These are phyloP conservation scores for Paradisaea rubra DNA, from an alignment of 2,113 vertebrate species.

Conservation along the genomic window DNA sequence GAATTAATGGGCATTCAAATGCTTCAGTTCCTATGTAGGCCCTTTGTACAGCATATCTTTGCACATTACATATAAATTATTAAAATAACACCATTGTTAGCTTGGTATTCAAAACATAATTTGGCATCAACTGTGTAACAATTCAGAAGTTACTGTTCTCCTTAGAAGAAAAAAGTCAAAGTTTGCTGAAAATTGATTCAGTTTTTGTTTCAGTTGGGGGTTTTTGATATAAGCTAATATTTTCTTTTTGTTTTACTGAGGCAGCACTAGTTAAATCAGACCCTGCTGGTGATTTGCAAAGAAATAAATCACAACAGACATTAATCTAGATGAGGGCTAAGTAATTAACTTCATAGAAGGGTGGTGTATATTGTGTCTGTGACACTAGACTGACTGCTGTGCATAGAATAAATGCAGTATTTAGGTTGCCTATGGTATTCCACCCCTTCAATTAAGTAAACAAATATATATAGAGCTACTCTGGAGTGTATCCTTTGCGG, in stretches of 20 bases:
- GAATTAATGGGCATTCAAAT: background rate
- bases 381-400: slow-evolving; percentile 58
- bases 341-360: slow-evolving; percentile 57
- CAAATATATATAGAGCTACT: slow-evolving; percentile 65
- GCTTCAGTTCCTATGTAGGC: background rate
- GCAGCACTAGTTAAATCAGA: slow-evolving; percentile 22
- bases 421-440: slow-evolving; percentile 58
- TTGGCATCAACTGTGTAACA: background rate
- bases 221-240: slow-evolving; percentile 6
- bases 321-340: slow-evolving; percentile 50
- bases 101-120: slow-evolving; percentile 6
- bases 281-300: slow-evolving; percentile 11
- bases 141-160: slow-evolving; percentile 37
- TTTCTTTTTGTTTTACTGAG: background rate
- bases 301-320: slow-evolving; percentile 63
- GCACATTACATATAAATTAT: background rate
- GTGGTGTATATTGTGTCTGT: slow-evolving; percentile 38
- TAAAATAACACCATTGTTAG: slow-evolving; percentile 45
- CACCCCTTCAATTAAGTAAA: slow-evolving; percentile 66
- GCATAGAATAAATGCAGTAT: slow-evolving; percentile 49
- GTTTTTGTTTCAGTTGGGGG: background rate
- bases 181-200: background rate
- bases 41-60: background rate
- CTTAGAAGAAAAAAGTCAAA: background rate
- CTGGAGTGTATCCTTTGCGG: slow-evolving; percentile 59